Base-by-base conservation (phyloP, 2,888 invertebrate species). In the Scotopteryx bipunctaria region DNA sequence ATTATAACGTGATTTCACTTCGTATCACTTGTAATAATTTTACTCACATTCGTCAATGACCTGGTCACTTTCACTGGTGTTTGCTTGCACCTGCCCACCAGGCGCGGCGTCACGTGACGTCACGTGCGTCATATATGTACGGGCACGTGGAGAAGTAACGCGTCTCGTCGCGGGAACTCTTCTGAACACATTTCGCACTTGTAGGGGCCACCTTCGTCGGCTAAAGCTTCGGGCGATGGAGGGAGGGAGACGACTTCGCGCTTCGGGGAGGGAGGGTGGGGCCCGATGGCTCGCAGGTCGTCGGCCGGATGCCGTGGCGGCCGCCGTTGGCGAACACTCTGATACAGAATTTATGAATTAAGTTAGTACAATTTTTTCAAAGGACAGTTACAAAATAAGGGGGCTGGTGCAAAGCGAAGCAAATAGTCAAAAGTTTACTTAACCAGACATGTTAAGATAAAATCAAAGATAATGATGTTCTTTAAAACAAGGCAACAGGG, bases 161-260 rank as follows among this genome's bases (percentile, higher is more conserved):
- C 95, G 41, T 94, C 93, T 41, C 95, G 92, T 58, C 94, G 94
- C 5, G 93, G 87, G 80, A 96, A 96, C 63, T 94, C 93, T 37
- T 93, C 92, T 45, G 94, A 92, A 78, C 96, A 96, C 95, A 96
- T 96, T 79, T 96, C 96, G 75, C 96, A 96, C 63, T 93, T 94
- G 81, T 93, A 95, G 32, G 93, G 93, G 47, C 73, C 91, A 66
- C 85, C 93, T 49, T 91, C 90, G 9, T 84, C 76, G 3, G 46
- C 13, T 0, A 29, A 37, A 4, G 5, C 40, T 8, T 23, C 21
- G 46, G 58, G 42, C 25, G 56, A 49, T 36, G 29, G 19, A 13
- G 38, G 15, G 32, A 59, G 54, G n/a, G 56, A 25, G 11, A 59
- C 9, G 45, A 66, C 48, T 29, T 55, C 59, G n/a, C 47, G 55